Evolutionary conservation across 2,888 invertebrate genomes (phyloP), one percentile per base, ranked within the genome.

Genomic region (Lasioglossum villosulum): DNA sequence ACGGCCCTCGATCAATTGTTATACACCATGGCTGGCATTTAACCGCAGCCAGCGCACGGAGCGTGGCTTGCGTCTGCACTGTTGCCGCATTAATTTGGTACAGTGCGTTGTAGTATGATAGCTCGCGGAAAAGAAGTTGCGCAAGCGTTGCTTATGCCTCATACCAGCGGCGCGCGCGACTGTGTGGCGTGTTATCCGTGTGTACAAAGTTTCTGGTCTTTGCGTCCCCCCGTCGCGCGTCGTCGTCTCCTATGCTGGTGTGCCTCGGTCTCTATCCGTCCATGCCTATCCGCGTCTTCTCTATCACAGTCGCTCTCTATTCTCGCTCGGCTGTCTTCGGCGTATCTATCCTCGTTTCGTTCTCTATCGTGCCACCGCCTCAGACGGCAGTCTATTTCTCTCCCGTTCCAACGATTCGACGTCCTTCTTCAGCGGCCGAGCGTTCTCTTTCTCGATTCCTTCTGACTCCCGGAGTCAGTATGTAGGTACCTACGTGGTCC

Each of bases 111-210:
- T 72, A 81, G 89, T 79, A 59, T 90, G 90, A 91, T 90, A 90
- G 90, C 92, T 92, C 88, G 88, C 88, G 88, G 90, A 92, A 91
- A 92, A 92, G 92, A 91, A 88, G 86, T 93, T 93, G 92, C 93
- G 93, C 93, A 93, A 93, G 77, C 78, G 83, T 84, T 84, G 86
- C 89, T 86, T 82, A 78, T 86, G 78, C 73, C 81, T 91, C 89
- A 70, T 86, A 78, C 87, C 84, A 72, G 66, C 66, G 70, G 70
- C 45, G 42, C 42, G 42, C 42, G 45, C 78, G 59, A n/a, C 59
- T 75, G 30, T 78, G 30, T 48, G n/a, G 37, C 75, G 14, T 30
- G 66, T 42, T 34, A 34, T 76, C 30, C 30, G 52, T 63, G 74
- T 48, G 59, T 66, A 34, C 66, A 16, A 73, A 48, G 45, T 71